Percentiles rank a stretch among this genome's conserved stretches.
Conservation (phyloP, 2,888 invertebrate genomes). For the Drosophila quinaria region DNA sequence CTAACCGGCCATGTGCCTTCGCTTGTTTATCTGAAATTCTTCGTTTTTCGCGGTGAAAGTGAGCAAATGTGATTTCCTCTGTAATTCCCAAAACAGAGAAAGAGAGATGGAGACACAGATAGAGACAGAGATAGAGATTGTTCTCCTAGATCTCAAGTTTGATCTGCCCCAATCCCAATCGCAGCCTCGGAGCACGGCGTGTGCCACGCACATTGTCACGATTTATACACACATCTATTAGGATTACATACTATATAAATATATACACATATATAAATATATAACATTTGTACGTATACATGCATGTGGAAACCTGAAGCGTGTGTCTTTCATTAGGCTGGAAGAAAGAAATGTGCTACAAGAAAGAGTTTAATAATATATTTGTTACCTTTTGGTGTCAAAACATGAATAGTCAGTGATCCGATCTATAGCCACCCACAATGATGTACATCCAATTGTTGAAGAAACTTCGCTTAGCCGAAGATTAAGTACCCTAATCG, state of each 20-base stretch:
- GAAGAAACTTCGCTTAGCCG: neutral
- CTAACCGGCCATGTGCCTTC: conserved; percentile 28
- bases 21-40: conserved; percentile 64
- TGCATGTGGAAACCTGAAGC: conserved; percentile 14
- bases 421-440: conserved; percentile 5
- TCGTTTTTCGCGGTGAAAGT: conserved; percentile 72
- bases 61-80: conserved; percentile 36
- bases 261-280: conserved; percentile 2
- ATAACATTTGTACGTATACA: neutral
- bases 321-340: conserved; percentile 61
- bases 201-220: conserved; percentile 61
- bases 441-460: neutral
- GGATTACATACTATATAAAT: conserved; percentile 1
- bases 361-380: conserved; percentile 28
- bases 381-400: conserved; percentile 13
- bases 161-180: conserved; percentile 3
- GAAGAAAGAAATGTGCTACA: conserved; percentile 50
- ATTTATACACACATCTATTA: conserved; percentile 20
- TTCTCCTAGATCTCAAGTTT: neutral
- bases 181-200: conserved; percentile 39
- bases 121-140: neutral
- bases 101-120: neutral
- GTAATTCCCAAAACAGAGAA: neutral
- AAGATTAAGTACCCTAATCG: neutral
- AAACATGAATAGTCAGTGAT: neutral